phyloP scores from a whole-genome alignment of 2,113 vertebrate species.

The Dasyornis broadbenti region DNA sequence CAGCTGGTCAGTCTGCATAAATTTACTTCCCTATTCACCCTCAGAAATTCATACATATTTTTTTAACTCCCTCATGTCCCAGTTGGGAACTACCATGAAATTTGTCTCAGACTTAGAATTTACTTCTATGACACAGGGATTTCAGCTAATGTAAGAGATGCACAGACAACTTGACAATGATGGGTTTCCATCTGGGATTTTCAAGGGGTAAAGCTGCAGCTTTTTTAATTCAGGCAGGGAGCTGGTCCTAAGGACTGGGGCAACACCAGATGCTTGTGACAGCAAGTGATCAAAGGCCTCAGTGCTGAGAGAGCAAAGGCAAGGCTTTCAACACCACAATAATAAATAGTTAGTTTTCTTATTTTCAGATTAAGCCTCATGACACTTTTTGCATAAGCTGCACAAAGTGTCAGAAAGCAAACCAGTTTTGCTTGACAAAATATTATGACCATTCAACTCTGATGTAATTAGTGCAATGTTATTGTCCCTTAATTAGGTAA shows the following conservation, averaged over 20 bases:
- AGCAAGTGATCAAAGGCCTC: background rate
- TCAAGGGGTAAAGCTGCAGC: background rate
- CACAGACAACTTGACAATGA: background rate
- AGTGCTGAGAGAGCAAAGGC: background rate
- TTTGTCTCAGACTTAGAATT: constrained; percentile 1
- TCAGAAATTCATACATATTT: background rate
- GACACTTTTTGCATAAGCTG: background rate
- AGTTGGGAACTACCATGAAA: background rate
- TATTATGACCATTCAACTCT: background rate
- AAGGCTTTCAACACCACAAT: background rate
- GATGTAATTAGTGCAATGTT: background rate
- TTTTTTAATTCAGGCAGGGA: background rate
- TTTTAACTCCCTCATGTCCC: background rate
- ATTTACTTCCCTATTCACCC: background rate
- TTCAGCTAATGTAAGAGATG: background rate
- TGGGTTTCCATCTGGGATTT: constrained; percentile 5
- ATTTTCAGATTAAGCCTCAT: background rate
- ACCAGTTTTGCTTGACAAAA: background rate
- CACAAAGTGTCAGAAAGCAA: background rate
- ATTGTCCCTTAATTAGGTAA: background rate
- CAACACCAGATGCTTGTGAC: background rate
- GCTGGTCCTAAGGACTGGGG: background rate
- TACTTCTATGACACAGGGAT: background rate
- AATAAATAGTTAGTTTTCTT: background rate
- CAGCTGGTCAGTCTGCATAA: background rate